Base-by-base conservation (phyloP, 2,888 invertebrate species). In the Melinaea marsaeus region DNA sequence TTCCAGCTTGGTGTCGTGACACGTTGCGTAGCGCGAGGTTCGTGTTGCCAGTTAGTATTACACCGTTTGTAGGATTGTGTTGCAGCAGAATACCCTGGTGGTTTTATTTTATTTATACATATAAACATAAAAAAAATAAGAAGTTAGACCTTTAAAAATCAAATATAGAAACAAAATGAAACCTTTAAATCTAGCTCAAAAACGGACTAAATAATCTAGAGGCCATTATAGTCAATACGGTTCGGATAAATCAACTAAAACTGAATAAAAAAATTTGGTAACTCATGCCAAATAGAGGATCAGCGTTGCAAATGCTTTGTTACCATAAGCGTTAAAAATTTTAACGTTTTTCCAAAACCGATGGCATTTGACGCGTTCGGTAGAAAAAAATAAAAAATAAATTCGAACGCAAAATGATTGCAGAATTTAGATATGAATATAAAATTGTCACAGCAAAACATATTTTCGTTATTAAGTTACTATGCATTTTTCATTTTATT, bases 1-100 rank as follows among this genome's bases (percentile, higher is more conserved):
- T 94, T 59, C 97, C 97, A 11, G 96, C 95, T 79, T 96, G 96
- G 65, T 93, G 93, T 70, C 95, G 92, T 60, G 94, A 94, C 62
- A 97, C 95, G 74, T 94, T 94, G 77, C 97, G 95, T 66, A 97
- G 88, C 2, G 96, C 97, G 72, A 97, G 86, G 80, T 95, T 95
- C 1, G 81, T 82, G 77, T 95, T 95, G 75, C 94, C 95, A 77
- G 95, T 96, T 75, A 97, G 93, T 79, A 97, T 96, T 32, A 97
- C 93, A 2, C 96, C 97, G 62, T 93, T 93, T 69, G 95, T 94
- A 67, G 94, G 94, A 84, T 96, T 96, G 79, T 96, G 95, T 78
- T 95, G 95, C 63, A 97, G 93, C 69, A 94, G 91, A 79, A 95
- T 93, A 66, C 95, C 95, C 97, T 97, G 92, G 37, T 7, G 56